phyloP scores from a whole-genome alignment of 2,888 invertebrate genomes.

The Saturnia japonica region DNA sequence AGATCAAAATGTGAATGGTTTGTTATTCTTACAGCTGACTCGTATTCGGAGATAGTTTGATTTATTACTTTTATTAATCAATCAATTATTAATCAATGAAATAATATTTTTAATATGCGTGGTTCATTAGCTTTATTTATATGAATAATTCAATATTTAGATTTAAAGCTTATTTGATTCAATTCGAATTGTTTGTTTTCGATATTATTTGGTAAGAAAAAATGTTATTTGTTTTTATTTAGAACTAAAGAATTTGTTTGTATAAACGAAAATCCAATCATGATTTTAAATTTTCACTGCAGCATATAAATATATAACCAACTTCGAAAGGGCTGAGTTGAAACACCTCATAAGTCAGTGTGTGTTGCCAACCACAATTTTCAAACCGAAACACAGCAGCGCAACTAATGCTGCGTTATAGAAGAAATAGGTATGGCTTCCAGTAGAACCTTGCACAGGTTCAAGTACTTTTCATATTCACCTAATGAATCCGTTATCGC shows the following conservation, averaged over 20 bases:
- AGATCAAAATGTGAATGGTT: constrained; percentile 38
- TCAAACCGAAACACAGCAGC: too few species aligned
- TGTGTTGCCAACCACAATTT: neutral
- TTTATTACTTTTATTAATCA: neutral
- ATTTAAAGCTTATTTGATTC: neutral
- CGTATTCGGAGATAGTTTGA: constrained; percentile 3
- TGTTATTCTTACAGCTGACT: constrained; percentile 26
- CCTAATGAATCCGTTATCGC: neutral
- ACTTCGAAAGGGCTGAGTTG: neutral
- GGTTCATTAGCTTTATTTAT: neutral
- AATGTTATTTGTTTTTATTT: neutral
- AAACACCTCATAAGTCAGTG: neutral
- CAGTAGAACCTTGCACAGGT: neutral
- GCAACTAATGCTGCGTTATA: too few species aligned
- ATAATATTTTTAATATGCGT: constrained; percentile 1
- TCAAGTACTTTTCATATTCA: neutral
- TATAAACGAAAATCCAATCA: too few species aligned
- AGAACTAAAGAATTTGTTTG: neutral
- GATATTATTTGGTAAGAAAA: neutral
- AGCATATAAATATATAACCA: neutral
- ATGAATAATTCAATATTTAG: neutral
- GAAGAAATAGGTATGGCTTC: neutral
- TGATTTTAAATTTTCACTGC: too few species aligned
- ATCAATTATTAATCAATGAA: neutral
- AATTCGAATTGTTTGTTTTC: neutral